Evolutionary conservation across 2,888 invertebrate species (phyloP).

Genomic region (Dromius quadrimaculatus): DNA sequence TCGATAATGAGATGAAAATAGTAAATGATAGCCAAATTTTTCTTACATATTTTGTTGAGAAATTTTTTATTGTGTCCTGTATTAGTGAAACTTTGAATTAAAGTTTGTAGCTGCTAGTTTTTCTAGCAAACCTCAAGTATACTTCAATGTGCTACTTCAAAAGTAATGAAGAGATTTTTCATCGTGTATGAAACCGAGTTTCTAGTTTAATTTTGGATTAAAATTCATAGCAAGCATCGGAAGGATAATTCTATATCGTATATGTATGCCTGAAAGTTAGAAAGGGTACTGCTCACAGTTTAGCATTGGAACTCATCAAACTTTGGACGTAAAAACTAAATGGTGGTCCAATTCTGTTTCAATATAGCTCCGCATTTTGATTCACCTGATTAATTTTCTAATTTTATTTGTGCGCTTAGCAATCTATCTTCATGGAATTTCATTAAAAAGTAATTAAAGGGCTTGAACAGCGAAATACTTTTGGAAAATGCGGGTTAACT

Average conservation of each 20-base stretch:
- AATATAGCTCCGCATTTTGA: conserved; percentile 25
- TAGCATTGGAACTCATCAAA: conserved; percentile 18
- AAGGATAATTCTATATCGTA: conserved; percentile 26
- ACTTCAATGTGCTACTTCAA: too few relatives aligned
- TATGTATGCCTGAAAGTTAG: background rate
- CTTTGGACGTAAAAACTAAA: conserved; percentile 24
- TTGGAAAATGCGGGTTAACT: conserved; percentile 37
- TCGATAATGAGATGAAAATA: too few relatives aligned
- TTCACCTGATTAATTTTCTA: conserved; percentile 46
- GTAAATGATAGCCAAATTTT: too few relatives aligned
- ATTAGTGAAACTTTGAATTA: background rate
- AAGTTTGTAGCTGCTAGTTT: conserved; percentile 7
- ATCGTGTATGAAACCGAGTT: conserved; percentile 18
- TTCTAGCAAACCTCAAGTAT: background rate
- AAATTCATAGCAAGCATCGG: conserved; percentile 29
- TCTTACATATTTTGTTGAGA: background rate
- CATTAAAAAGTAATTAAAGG: conserved; percentile 48
- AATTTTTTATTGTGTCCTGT: background rate
- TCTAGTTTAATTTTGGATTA: conserved; percentile 29
- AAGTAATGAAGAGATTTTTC: conserved; percentile 15
- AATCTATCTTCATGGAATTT: conserved; percentile 48
- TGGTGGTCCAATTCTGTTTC: conserved; percentile 1
- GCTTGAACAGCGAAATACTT: conserved; percentile 30
- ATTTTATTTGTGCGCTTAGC: conserved; percentile 45
- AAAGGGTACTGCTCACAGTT: background rate